Base-by-base conservation (phyloP, 2,888 invertebrate species). In the Trissonchulus latispiculum region DNA sequence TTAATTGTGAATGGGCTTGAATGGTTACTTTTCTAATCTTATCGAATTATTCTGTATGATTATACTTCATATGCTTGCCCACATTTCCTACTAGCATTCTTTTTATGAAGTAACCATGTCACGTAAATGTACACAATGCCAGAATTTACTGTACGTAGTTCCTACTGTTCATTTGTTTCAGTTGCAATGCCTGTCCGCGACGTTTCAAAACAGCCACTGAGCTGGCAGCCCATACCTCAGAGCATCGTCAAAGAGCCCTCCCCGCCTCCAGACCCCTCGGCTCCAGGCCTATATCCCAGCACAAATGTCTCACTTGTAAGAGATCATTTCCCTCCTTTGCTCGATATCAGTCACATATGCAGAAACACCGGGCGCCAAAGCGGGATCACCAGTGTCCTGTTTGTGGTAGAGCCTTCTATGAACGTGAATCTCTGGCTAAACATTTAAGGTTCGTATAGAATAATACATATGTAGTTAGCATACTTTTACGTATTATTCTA, bases 371-470 rank as follows among this genome's bases (percentile, higher is more conserved):
- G 62, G 67, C 33, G 2, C 32, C 70, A 3, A 70, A 72, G 61
- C 72, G 72, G 15, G 72, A 72, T 3, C 72, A 72, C 67, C 33
- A 29, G 28, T 72, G 72, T 35, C 68, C 72, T n/a, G 35, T 72
- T 72, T 72, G 72, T 35, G 15, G 3, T 15, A 64, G 61, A n/a
- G 68, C n/a, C n/a, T 72, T 72, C 37, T 72, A 71, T 35, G 72
- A 72, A 70, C 28, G 31, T 8, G 72, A 72, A 36, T 70, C 28
- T 3, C 29, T 72, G 64, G 72, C 72, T 29, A 72, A 72, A 36
- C 72, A 72, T 72, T 66, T 72, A 61, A 31, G 72, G 28, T 29
- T n/a, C n/a, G n/a, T n/a, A n/a, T n/a, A n/a, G n/a, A n/a, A n/a
- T n/a, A n/a, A n/a, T n/a, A n/a, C n/a, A n/a, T n/a, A n/a, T n/a